These are phyloP conservation scores for Apocrypta bakeri DNA, from an alignment of 1,140 invertebrate genomes.

Conservation along the genomic window DNA sequence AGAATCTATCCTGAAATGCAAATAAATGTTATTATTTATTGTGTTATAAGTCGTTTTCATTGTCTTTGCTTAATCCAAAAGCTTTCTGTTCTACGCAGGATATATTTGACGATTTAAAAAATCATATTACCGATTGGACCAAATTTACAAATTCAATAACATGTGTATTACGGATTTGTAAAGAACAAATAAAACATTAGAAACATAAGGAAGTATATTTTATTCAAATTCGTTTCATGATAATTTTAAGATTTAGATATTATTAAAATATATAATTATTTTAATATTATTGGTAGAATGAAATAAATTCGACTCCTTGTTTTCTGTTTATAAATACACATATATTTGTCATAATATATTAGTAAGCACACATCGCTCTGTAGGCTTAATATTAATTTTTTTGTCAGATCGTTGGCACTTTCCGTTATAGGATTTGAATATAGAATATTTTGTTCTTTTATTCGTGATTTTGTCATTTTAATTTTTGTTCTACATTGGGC, in stretches of 20 bases:
- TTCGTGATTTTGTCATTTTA: constrained; percentile 24
- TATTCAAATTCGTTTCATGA: background rate
- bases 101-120: background rate
- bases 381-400: constrained; percentile 57
- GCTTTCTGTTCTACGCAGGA: background rate
- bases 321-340: constrained; percentile 59
- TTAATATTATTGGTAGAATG: background rate
- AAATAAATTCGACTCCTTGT: constrained; percentile 16
- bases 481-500: constrained; percentile 27
- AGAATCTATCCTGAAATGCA: constrained; percentile 60
- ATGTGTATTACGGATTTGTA: constrained; percentile 15
- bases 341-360: constrained; percentile 54
- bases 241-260: background rate
- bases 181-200: background rate
- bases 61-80: background rate
- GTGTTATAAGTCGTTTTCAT: constrained; percentile 55
- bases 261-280: background rate
- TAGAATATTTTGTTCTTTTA: constrained; percentile 53
- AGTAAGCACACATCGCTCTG: constrained; percentile 57
- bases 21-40: constrained; percentile 68
- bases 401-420: constrained; percentile 58
- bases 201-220: background rate
- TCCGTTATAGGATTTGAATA: constrained; percentile 50
- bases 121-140: background rate
- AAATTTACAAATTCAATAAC: constrained; percentile 9